Evolutionary conservation across 2,888 invertebrate species (phyloP).

Genomic region (Monopis laevigella): DNA sequence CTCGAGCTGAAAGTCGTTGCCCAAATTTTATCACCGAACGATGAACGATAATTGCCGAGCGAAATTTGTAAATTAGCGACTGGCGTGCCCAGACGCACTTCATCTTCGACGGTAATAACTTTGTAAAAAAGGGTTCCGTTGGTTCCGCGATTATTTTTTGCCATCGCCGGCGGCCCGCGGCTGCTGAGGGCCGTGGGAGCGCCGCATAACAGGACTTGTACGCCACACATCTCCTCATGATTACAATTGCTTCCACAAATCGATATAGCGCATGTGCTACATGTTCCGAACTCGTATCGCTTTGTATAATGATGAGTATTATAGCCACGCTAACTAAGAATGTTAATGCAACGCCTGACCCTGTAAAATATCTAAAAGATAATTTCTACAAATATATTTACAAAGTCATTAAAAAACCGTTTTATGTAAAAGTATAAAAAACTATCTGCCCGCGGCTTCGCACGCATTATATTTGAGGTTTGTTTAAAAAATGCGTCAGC

Average conservation of each 20-base stretch:
- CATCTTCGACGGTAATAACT: conserved; percentile 16
- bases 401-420: too few species aligned
- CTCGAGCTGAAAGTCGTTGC: conserved; percentile 17
- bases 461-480: too few species aligned
- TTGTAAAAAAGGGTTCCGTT: conserved; percentile 13
- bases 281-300: too few species aligned
- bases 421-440: too few species aligned
- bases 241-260: not conserved
- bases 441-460: too few species aligned
- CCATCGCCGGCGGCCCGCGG: conserved; percentile 9
- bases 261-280: too few species aligned
- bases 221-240: conserved; percentile 5
- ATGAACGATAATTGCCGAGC: conserved; percentile 26
- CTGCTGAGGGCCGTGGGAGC: conserved; percentile 18
- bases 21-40: conserved; percentile 24
- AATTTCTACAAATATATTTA: too few species aligned
- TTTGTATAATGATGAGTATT: too few species aligned
- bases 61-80: conserved; percentile 32
- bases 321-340: too few species aligned
- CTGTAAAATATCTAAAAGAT: too few species aligned
- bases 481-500: too few species aligned
- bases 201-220: conserved; percentile 15
- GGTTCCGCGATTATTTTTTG: conserved; percentile 13
- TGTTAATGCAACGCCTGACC: too few species aligned
- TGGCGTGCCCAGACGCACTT: conserved; percentile 29